Conservation (phyloP, 2,113 vertebrate species). For the Pristiophorus japonicus region DNA sequence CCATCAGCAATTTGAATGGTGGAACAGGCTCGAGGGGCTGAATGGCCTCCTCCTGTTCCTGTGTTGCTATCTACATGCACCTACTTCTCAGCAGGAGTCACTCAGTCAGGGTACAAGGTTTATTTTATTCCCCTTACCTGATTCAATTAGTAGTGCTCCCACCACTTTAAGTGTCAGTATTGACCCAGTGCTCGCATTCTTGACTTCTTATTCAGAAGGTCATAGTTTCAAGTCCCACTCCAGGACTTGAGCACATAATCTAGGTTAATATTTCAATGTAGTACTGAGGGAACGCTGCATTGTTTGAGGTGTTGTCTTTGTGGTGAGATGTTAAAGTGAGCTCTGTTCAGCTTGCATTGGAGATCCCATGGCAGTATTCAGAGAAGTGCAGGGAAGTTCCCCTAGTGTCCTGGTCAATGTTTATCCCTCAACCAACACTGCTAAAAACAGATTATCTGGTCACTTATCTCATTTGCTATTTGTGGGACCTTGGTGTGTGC, state of each 20-base stretch:
- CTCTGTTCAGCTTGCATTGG: background rate
- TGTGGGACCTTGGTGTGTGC: background rate
- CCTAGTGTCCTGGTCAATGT: background rate
- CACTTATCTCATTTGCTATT: background rate
- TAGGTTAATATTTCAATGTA: background rate
- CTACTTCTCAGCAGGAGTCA: background rate
- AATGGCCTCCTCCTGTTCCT: too few species aligned
- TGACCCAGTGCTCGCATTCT: background rate
- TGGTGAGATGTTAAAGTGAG: background rate
- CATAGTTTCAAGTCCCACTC: background rate
- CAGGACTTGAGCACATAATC: background rate
- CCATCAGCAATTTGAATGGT: too few species aligned
- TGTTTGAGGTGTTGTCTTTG: background rate
- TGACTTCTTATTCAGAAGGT: background rate
- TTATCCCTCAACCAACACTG: background rate
- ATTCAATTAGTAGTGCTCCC: background rate
- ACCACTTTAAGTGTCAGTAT: background rate
- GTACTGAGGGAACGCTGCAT: background rate
- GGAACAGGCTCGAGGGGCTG: too few species aligned
- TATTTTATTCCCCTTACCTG: background rate
- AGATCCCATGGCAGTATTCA: background rate
- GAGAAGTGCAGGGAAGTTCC: background rate
- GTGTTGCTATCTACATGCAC: too few species aligned
- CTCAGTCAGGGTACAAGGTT: background rate
- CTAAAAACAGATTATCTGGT: background rate